Percentiles rank a stretch among this genome's conserved stretches.
These are phyloP conservation scores for Tarsius wallacei DNA, from an alignment of 2,797 vertebrate species.

Conservation along the genomic window DNA sequence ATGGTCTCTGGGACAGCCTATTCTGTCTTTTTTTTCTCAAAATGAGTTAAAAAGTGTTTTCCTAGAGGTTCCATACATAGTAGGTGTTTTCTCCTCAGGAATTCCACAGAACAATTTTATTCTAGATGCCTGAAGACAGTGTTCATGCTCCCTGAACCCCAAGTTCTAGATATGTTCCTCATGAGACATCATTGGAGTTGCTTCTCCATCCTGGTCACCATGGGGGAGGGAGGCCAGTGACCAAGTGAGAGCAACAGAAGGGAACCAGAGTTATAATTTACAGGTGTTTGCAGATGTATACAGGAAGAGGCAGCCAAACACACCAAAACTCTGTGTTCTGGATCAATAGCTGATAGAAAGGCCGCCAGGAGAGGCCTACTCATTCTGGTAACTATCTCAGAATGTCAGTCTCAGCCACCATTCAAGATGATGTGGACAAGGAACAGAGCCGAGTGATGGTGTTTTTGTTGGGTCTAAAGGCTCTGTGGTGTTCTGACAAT, in stretches of 20 bases:
- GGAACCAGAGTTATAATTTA: background rate
- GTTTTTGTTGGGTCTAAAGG: background rate
- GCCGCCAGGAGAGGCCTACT: background rate
- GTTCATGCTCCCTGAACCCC: background rate
- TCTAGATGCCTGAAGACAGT: background rate
- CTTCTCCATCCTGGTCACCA: background rate
- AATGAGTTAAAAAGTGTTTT: background rate
- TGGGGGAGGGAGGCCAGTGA: background rate
- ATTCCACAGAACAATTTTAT: background rate
- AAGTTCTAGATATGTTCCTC: background rate
- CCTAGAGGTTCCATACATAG: background rate
- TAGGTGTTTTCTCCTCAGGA: background rate
- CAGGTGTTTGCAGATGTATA: background rate
- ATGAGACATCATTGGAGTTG: background rate
- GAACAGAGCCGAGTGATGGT: background rate
- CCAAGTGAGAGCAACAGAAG: background rate
- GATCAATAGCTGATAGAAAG: background rate
- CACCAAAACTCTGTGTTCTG: background rate
- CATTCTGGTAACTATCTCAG: background rate
- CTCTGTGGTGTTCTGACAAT: background rate
- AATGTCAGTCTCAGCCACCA: background rate
- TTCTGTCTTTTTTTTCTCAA: background rate
- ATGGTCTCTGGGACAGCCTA: background rate
- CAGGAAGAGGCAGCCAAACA: background rate
- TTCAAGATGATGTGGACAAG: background rate